These are phyloP conservation scores for Buceros bicornis DNA, from an alignment of 2,797 vertebrate species.

Conservation along the genomic window DNA sequence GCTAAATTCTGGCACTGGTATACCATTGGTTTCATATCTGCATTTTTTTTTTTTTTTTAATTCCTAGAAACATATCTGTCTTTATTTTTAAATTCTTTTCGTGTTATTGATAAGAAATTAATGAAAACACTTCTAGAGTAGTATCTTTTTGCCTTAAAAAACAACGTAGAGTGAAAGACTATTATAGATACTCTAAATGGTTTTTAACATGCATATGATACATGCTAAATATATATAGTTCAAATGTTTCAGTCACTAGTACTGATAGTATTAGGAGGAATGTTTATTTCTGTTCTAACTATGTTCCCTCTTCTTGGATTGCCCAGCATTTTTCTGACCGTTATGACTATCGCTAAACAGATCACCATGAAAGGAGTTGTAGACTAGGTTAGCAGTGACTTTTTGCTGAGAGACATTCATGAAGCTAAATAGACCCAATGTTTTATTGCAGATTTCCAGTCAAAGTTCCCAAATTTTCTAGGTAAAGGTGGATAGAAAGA, in stretches of 20 bases:
- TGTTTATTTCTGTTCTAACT: background rate
- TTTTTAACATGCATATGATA: background rate
- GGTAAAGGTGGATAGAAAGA: background rate
- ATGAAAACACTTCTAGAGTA: background rate
- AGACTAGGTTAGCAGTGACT: background rate
- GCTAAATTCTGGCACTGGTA: background rate
- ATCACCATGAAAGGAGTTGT: background rate
- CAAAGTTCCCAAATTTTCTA: background rate
- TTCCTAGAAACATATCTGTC: background rate
- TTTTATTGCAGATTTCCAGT: background rate
- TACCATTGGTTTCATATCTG: background rate
- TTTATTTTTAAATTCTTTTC: background rate
- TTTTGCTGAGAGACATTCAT: background rate
- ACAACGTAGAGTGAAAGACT: background rate
- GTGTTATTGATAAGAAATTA: background rate
- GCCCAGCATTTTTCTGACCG: background rate
- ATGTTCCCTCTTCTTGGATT: background rate
- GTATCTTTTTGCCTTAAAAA: background rate
- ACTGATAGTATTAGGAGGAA: background rate
- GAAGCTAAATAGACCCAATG: background rate
- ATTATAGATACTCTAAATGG: background rate
- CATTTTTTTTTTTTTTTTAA: background rate
- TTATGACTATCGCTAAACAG: background rate
- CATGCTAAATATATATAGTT: background rate
- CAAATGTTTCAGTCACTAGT: background rate